phyloP scores from a whole-genome alignment of 2,888 invertebrate genomes.

The Elmis aenea region DNA sequence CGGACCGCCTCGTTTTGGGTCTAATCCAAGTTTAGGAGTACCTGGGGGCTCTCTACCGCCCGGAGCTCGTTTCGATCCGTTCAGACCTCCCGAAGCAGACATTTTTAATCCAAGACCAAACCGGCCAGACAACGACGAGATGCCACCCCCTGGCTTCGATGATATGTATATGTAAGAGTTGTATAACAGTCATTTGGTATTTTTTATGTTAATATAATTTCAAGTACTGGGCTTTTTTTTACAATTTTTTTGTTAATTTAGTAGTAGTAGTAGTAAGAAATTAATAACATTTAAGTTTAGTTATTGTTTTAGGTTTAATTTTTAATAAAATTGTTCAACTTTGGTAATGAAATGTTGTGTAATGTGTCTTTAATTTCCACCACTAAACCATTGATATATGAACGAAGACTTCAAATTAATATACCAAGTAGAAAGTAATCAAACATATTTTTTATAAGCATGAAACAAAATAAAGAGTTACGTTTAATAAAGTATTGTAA shows the following conservation, averaged over 20 bases:
- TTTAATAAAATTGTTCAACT: too few relatives aligned
- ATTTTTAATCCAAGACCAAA: slow-evolving; percentile 41
- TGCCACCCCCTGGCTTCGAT: slow-evolving; percentile 70
- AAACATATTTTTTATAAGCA: too few relatives aligned
- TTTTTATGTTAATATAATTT: slow-evolving; percentile 1
- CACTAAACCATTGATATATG: not conserved
- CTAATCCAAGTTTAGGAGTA: slow-evolving; percentile 31
- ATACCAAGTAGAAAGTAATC: too few relatives aligned
- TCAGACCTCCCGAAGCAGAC: slow-evolving; percentile 59
- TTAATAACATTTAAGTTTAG: too few relatives aligned
- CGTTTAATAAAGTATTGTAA: too few relatives aligned
- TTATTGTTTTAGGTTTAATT: too few relatives aligned
- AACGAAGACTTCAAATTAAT: too few relatives aligned
- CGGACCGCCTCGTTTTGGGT: slow-evolving; percentile 26
- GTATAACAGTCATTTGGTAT: too few relatives aligned
- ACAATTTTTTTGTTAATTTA: not conserved
- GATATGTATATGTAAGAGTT: slow-evolving; percentile 74
- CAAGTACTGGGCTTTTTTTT: not conserved
- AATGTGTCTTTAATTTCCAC: slow-evolving; percentile 4
- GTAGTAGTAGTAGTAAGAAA: not conserved
- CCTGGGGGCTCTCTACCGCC: slow-evolving; percentile 60
- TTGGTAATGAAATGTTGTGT: too few relatives aligned
- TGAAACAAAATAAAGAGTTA: too few relatives aligned
- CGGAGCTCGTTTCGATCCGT: slow-evolving; percentile 82
- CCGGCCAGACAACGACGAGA: slow-evolving; percentile 67